Evolutionary conservation across 2,888 invertebrate genomes (phyloP), one percentile per base, ranked within the genome.

Genomic region (Phaedon cochleariae): DNA sequence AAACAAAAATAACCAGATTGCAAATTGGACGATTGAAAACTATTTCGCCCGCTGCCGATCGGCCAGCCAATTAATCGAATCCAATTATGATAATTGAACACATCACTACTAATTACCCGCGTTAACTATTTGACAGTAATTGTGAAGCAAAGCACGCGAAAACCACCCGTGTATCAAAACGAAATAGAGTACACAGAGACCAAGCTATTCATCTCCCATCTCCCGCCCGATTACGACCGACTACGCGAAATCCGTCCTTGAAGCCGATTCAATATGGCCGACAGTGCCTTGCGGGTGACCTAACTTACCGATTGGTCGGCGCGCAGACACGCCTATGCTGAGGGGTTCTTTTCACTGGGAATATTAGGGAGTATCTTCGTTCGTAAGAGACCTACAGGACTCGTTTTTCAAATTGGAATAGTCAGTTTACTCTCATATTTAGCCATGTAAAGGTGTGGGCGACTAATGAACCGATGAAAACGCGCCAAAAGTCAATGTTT

Each of bases 221-320:
- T 71, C 77, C 79, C 74, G 78, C 78, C 69, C 62, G 53, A 58
- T 41, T 21, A 51, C 46, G 48, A 18, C 15, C 29, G 46, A 34
- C 34, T 26, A 55, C 29, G 66, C 72, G 22, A 62, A 21, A 54
- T 7, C 59, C 61, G 62, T 64, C 70, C 69, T 63, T 69, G 62
- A 57, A 67, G 59, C 70, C 69, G 69, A 65, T 73, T 68, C 55
- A 51, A 61, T 67, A 72, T 57, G 72, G 85, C 84, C 85, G 85
- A 84, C 79, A 85, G 84, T 84, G 82, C 73, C 82, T 68, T 45
- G 53, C 49, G 21, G 9, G 41, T 49, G 85, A 85, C 85, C 85
- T 84, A 85, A 85, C 85, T 84, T 85, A 86, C 86, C 85, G 85
- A 88, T 88, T 88, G 88, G 89, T 87, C 85, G 86, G 85, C 85